Percentiles rank a stretch among this genome's conserved stretches.
These are phyloP conservation scores for Hephaestus fuliginosus DNA, from an alignment of 2,797 vertebrate species.

Conservation along the genomic window DNA sequence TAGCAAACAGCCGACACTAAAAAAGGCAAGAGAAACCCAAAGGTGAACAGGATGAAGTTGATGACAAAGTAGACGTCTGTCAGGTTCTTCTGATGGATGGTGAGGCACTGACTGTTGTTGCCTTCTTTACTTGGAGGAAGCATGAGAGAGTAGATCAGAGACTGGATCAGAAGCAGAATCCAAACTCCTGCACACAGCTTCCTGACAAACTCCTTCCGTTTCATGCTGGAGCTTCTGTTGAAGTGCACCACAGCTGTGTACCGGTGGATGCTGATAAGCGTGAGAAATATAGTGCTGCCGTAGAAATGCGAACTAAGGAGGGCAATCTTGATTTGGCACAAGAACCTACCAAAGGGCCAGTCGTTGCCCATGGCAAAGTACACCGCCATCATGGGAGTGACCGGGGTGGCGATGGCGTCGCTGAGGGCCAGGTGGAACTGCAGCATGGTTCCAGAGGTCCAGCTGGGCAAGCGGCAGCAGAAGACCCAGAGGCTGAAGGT, in stretches of 20 bases:
- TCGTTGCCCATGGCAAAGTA: slow-evolving; percentile 76
- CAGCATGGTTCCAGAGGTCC: slow-evolving; percentile 80
- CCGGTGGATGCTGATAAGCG: slow-evolving; percentile 83
- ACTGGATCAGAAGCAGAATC: slow-evolving; percentile 70
- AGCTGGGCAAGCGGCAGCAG: slow-evolving; percentile 75
- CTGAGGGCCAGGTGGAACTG: slow-evolving; percentile 86
- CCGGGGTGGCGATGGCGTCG: slow-evolving; percentile 76
- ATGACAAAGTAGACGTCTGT: slow-evolving; percentile 69
- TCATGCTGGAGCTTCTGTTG: slow-evolving; percentile 73
- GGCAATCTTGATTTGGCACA: slow-evolving; percentile 80
- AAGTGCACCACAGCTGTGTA: slow-evolving; percentile 76
- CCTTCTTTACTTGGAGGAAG: slow-evolving; percentile 68
- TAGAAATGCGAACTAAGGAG: slow-evolving; percentile 79
- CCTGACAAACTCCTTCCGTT: slow-evolving; percentile 73
- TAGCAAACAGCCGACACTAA: slow-evolving; percentile 72
- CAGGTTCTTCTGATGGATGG: slow-evolving; percentile 74
- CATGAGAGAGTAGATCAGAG: slow-evolving; percentile 68
- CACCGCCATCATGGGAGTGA: slow-evolving; percentile 74
- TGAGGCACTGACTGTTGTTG: slow-evolving; percentile 73
- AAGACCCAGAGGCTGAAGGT: slow-evolving; percentile 81
- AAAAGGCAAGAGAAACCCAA: slow-evolving; percentile 81
- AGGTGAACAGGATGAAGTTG: slow-evolving; percentile 71
- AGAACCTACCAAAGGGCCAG: slow-evolving; percentile 75
- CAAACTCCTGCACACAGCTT: slow-evolving; percentile 79
- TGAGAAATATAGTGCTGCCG: slow-evolving; percentile 84